Conservation (phyloP, 2,888 invertebrate species). For the Epinotia nisella region DNA sequence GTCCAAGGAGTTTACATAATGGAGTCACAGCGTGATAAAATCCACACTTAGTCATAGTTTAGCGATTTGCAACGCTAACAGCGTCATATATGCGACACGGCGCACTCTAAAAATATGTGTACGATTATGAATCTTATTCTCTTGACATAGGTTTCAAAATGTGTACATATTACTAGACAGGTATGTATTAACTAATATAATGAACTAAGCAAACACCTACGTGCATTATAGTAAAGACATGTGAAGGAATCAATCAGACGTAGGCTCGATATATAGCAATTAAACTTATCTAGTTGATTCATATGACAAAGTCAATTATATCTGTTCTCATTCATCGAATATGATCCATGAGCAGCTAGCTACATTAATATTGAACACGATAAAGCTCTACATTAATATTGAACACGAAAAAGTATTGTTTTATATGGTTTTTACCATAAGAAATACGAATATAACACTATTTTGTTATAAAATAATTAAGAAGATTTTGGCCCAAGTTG, state of each 20-base stretch:
- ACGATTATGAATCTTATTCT: too few relatives aligned
- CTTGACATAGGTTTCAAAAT: neutral
- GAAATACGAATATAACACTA: too few relatives aligned
- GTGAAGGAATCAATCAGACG: neutral
- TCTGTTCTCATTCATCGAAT: neutral
- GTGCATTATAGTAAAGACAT: neutral
- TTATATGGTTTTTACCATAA: too few relatives aligned
- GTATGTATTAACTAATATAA: constrained; percentile 33
- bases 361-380: too few relatives aligned
- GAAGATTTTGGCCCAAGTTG: too few relatives aligned
- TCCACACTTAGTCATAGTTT: constrained; percentile 66
- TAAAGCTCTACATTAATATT: too few relatives aligned
- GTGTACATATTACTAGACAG: neutral
- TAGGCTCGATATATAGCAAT: neutral
- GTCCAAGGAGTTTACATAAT: constrained; percentile 48
- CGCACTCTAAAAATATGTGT: neutral
- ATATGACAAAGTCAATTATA: constrained; percentile 8
- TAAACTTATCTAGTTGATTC: constrained; percentile 7
- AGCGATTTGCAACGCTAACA: constrained; percentile 63
- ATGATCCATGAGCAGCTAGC: neutral
- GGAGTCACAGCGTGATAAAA: constrained; percentile 58
- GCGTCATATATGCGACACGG: constrained; percentile 41
- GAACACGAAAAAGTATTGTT: too few relatives aligned
- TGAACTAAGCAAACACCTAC: neutral
- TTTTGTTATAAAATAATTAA: too few relatives aligned